Base-by-base conservation (phyloP, 2,888 invertebrate genomes). In the Griposia aprilina region DNA sequence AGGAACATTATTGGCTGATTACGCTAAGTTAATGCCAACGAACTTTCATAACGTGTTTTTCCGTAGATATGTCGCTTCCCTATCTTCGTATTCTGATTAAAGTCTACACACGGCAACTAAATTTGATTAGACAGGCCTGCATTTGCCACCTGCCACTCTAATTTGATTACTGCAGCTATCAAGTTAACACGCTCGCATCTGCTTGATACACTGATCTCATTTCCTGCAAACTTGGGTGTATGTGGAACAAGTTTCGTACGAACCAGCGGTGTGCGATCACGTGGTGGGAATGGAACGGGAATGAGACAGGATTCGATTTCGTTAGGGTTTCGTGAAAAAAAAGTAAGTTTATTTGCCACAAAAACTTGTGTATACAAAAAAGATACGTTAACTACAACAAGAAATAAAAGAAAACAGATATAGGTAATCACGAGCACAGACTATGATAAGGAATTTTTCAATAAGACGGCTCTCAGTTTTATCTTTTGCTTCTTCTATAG, bases 101-200 rank as follows among this genome's bases (percentile, higher is more conserved):
- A 65, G 68, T 57, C 36, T 26, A 57, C 50, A 55, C 48, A 59
- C 36, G 45, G 60, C 23, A 66, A 26, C 62, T 71, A 67, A 82
- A 84, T 81, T 65, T 23, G 70, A 76, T 83, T 26, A 84, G 23
- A 4, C 69, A 67, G 41, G 71, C 60, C 45, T 63, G 66, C 70
- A 59, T 30, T 69, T 84, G 52, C n/a, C 67, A 62, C 69, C 60
- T 71, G 66, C 66, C 69, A 57, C 26, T 30, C 69, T 85, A 85
- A 85, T 85, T 85, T 17, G 57, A 82, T 84, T 84, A 85, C 67
- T 76, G 50, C 63, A 62, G 62, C 69, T 81, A 82, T 86, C 76
- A 36, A 84, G 75, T 82, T 87, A 83, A 70, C 82, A 48, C 74
- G 66, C 78, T 74, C 76, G 70, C 77, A 79, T 80, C 76, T 72